Evolutionary conservation across 2,888 invertebrate genomes (phyloP).

Genomic region (Agrotis segetum): DNA sequence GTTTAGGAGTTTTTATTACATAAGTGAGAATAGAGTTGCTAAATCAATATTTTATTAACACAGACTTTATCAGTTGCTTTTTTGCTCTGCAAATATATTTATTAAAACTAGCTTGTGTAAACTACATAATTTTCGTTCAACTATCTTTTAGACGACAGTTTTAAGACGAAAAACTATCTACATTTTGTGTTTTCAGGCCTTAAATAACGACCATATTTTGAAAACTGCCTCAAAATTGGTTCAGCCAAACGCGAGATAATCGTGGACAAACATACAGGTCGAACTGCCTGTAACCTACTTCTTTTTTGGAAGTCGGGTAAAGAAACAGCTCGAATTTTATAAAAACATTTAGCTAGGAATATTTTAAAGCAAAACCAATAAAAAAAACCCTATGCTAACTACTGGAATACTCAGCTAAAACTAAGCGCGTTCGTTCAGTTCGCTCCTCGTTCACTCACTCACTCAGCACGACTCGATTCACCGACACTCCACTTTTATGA

Average conservation of each 20-base stretch:
- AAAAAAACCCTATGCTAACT: slow-evolving; percentile 5
- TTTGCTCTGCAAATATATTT: too few species aligned
- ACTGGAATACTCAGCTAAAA: neutral
- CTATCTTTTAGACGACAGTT: too few species aligned
- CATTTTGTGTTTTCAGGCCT: too few species aligned
- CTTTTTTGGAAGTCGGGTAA: too few species aligned
- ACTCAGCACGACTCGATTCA: slow-evolving; percentile 14
- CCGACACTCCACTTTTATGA: slow-evolving; percentile 49
- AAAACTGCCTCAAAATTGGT: too few species aligned
- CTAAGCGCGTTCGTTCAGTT: neutral
- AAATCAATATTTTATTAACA: neutral
- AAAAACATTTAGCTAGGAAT: neutral
- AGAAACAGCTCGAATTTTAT: neutral
- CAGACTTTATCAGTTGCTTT: neutral
- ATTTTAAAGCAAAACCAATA: neutral
- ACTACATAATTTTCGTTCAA: too few species aligned
- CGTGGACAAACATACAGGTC: too few species aligned
- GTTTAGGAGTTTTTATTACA: slow-evolving; percentile 20
- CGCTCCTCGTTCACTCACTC: slow-evolving; percentile 4
- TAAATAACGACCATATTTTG: too few species aligned
- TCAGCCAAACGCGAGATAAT: too few species aligned
- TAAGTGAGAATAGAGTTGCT: neutral
- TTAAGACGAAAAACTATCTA: too few species aligned
- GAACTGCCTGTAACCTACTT: too few species aligned
- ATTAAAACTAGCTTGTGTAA: neutral